Evolutionary conservation across 2,797 vertebrate species (phyloP), one percentile per base, ranked within the genome.

Genomic region (Alcedo atthis): DNA sequence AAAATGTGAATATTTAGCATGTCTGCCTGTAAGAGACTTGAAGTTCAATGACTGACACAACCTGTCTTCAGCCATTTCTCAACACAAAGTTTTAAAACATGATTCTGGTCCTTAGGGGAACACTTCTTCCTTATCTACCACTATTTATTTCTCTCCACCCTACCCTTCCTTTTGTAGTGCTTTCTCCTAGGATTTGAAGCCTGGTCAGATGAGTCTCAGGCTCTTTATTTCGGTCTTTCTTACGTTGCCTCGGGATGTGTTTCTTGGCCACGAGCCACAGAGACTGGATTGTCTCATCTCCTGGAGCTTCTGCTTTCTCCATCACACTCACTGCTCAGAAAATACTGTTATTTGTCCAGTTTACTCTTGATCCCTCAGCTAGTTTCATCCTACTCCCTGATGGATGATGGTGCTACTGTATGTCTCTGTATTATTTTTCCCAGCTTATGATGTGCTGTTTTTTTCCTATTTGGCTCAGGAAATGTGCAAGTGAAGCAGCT

Each of bases 341-440:
- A 73, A 42, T 9, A 4, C 13, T 1, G 0, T 11, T 24, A 1
- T 59, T 92, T 82, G 18, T 25, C 40, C 20, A 25, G 0, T n/a
- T 33, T n/a, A 63, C 6, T 20, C 46, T 75, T 80, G 12, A 5
- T 80, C 5, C 20, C 10, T 82, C 20, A 26, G 18, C 21, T 57
- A 33, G 5, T 74, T 83, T 71, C 4, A 33, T 46, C 19, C 42
- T 80, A 32, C n/a, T 74, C 18, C 9, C 25, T 53, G 17, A 5
- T 48, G 64, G 30, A 66, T 66, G 33, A 69, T 19, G 19, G 3
- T 73, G 15, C 10, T 2, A 3, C 13, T 69, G 17, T 69, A 51
- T 64, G 10, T 51, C 35, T 62, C 62, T 25, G 2, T 16, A 15
- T 33, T 22, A 15, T 62, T 81, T 30, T 25, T 67, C 30, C 12